phyloP scores from a whole-genome alignment of 2,113 vertebrate species.

The Okapia johnstoni region DNA sequence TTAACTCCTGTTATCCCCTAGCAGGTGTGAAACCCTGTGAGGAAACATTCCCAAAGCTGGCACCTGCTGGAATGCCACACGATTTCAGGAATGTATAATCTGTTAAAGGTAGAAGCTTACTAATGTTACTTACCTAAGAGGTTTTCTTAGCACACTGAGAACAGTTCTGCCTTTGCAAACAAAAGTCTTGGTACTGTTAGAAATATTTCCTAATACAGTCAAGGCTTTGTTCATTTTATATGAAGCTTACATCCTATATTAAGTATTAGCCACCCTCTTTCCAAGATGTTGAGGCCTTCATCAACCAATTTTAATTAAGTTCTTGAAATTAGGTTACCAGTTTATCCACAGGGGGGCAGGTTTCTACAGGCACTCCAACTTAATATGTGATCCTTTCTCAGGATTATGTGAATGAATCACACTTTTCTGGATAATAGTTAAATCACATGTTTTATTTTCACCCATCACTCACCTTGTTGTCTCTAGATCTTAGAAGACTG shows the following conservation, averaged over 20 bases:
- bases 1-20: background rate
- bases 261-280: background rate
- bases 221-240: conserved; percentile 10
- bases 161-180: background rate
- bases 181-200: background rate
- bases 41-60: background rate
- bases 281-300: background rate
- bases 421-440: background rate
- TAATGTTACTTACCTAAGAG: background rate
- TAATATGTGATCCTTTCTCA: background rate
- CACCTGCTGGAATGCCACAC: background rate
- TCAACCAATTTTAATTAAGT: background rate
- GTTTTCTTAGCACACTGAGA: background rate
- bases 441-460: background rate
- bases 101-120: background rate
- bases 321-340: background rate
- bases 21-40: background rate
- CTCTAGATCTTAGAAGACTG: conserved; percentile 83
- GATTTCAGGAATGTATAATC: background rate
- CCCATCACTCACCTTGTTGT: conserved; percentile 79
- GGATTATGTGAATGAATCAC: background rate
- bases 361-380: background rate
- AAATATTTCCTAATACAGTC: background rate
- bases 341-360: background rate
- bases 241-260: background rate